Evolutionary conservation across 2,888 invertebrate species (phyloP), one percentile per base, ranked within the genome.

Genomic region (Thyatira batis): DNA sequence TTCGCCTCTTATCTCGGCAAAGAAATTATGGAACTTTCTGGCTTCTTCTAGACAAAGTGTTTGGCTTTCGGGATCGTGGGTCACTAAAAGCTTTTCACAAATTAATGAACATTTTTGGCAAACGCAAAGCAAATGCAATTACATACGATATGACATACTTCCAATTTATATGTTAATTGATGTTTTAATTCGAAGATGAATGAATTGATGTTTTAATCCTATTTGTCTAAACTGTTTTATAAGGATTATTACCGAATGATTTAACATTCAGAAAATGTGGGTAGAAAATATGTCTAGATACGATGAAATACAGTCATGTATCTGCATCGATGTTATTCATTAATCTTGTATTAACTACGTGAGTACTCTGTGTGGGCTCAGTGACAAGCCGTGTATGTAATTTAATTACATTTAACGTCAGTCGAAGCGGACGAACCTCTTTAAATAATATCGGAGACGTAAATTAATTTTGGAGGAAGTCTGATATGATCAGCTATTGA

Each of bases 21-120:
- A 89, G 90, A 89, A 91, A 91, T 91, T 90, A 89, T 90, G 83
- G 85, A 91, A 91, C 91, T 91, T 91, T 90, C 83, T 87, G 90
- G 80, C 89, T 90, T 85, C 84, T 82, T 81, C 83, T 84, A 89
- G 89, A 90, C 90, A 91, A 91, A 91, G 89, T 91, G 88, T 91
- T 90, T 89, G 88, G 87, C 89, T 90, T 85, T 85, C 77, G 80
- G 74, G 79, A 82, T 84, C 82, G 75, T 73, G 82, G 89, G 87
- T 88, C 89, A 89, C 84, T 85, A 83, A 84, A 83, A 84, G 84
- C 82, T 80, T 84, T 82, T 83, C 76, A 82, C 81, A 82, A 85
- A 87, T 87, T 85, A 87, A 86, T 82, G 82, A 82, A 67, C 65
- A 76, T 73, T 78, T 77, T 76, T 70, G 69, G 67, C 71, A 63